Evolutionary conservation across 1,140 invertebrate genomes (phyloP), one percentile per base, ranked within the genome.

Genomic region (Mycetomoellerius zeteki): DNA sequence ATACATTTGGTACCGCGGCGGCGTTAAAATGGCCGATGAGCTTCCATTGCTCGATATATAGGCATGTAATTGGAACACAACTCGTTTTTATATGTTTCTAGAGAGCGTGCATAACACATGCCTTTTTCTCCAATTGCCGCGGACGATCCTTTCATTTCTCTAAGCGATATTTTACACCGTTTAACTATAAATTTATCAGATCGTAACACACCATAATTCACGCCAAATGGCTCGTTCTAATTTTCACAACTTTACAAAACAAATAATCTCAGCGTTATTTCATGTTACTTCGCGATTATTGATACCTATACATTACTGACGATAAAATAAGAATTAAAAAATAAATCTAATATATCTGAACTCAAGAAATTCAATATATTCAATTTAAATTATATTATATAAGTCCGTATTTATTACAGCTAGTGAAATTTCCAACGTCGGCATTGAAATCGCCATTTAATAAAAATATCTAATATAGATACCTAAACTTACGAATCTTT

Each of bases 31-130:
- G 52, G 64, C 37, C 30, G 30, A 64, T 72, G 72, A 64, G 47
- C 64, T 69, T 33, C 60, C 14, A 65, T 14, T 58, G 54, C 24
- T 62, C 30, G 58, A 85, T 37, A 56, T 52, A 54, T 21, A n/a
- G n/a, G 24, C 73, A 85, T 27, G 56, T 85, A 86, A 86, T 65
- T 86, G 52, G 64, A 69, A 86, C 62, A 80, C 50, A 52, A 71
- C 52, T n/a, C 10, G 47, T 65, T 76, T 78, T 86, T 77, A 16
- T 58, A 16, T n/a, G n/a, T 8, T 21, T 86, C 43, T 80, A 71
- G 85, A 86, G 85, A 86, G 64, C 52, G 76, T 65, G 47, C 37
- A 43, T 54, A 54, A 54, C 30, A 58, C 67, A 19, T 24, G 37
- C 37, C 65, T 69, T 60, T 37, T 71, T 21, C 33, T 30, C 14